Evolutionary conservation across 1,140 invertebrate genomes (phyloP), one percentile per base, ranked within the genome.

Genomic region (Adoxophyes honmai): DNA sequence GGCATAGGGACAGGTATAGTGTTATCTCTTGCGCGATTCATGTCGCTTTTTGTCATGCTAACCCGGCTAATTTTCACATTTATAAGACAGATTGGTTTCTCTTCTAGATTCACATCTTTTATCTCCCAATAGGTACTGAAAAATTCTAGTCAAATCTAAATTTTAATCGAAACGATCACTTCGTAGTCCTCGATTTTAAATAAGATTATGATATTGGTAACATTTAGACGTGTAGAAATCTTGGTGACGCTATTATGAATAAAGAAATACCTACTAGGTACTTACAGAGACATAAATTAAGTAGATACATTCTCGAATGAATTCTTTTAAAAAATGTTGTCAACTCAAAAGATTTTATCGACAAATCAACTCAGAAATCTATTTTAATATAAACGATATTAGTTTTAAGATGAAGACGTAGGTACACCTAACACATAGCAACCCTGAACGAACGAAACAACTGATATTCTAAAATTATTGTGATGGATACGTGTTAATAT

Each of bases 381-480:
- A 85, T 83, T 84, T 86, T 83, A 85, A 70, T 80, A 76, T 70
- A 51, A n/a, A 35, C 48, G 51, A 52, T 55, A 55, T 62, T 65
- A 69, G 55, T 62, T 64, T 34, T 65, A 61, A 63, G 64, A 44
- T 55, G 55, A 52, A 37, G 58, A 62, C 38, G 52, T 59, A 57
- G 28, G 52, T 38, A 53, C 62, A 60, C 52, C 60, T 62, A 62
- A 64, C 54, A 60, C 57, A 75, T 63, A 66, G 64, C 42, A 60
- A 66, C 66, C 48, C 68, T 72, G 73, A 82, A 81, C 77, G 81
- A 83, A 82, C 74, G 72, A 82, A 81, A 72, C 68, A 86, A 88
- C 85, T 85, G 75, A 88, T 88, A 88, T 88, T 86, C 85, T 88
- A 88, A 88, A 88, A 66, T 77, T 73, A 88, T 82, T 88, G 85